A percentile compares a stretch with the other conserved stretches of the same genome.
Evolutionary conservation across 2,113 vertebrate species (phyloP).

Genomic region (Pitta sordida): DNA sequence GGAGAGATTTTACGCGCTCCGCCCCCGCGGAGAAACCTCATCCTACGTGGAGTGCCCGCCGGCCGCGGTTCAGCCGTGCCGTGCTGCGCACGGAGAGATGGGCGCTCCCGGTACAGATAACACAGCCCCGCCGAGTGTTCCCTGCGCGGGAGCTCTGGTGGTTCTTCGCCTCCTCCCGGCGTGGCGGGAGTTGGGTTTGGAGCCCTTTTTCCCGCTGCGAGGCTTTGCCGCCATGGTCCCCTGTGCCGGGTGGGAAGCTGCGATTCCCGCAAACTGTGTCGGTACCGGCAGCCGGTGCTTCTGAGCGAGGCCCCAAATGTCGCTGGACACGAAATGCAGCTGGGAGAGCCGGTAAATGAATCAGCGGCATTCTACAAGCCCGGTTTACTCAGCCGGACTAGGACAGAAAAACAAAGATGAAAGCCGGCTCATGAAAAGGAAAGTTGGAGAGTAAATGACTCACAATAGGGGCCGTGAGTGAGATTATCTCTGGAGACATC

Average conservation of each 20-base stretch:
- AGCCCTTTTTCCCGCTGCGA: neutral
- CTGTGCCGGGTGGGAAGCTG: neutral
- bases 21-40: neutral
- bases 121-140: neutral
- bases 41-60: fast-evolving
- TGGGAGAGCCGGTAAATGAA: neutral
- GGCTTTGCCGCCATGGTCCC: neutral
- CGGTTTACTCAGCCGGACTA: neutral
- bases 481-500: slow-evolving; percentile 41
- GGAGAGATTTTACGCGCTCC: neutral
- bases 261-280: neutral
- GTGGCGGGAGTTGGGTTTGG: too few relatives aligned
- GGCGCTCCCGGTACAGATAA: neutral
- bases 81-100: neutral
- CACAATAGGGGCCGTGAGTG: neutral
- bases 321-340: neutral
- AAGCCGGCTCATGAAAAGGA: neutral
- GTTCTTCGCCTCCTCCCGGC: fast-evolving
- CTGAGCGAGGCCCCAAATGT: neutral
- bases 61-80: neutral
- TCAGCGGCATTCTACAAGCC: neutral
- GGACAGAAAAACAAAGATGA: neutral
- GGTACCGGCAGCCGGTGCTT: neutral
- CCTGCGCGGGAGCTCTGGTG: fast-evolving
- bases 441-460: slow-evolving; percentile 24